Conservation (phyloP, 2,797 vertebrate species). For the Decapterus maruadsi region DNA sequence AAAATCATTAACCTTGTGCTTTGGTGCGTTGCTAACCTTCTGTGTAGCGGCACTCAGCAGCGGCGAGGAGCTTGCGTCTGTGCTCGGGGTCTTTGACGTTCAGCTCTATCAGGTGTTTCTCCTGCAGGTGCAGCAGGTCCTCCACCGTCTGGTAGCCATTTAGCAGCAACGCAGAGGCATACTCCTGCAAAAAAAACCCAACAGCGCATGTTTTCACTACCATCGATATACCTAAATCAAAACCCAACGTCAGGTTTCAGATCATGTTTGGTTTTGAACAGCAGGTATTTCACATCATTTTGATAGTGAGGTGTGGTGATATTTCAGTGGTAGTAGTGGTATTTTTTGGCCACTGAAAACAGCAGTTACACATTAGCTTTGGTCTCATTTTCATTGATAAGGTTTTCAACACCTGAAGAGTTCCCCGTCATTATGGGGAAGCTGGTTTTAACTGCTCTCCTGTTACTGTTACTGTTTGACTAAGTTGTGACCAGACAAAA, state of each 20-base stretch:
- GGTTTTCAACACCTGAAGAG: not conserved
- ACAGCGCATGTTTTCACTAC: constrained; percentile 4
- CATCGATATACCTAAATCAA: not conserved
- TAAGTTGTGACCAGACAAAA: not conserved
- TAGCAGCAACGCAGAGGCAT: constrained; percentile 91
- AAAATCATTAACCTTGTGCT: too few species aligned
- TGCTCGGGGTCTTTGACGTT: constrained; percentile 93
- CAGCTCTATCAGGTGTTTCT: constrained; percentile 95
- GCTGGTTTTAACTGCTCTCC: not conserved
- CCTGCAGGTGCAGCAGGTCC: constrained; percentile 93
- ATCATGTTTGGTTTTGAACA: not conserved
- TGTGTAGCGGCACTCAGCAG: constrained; percentile 88
- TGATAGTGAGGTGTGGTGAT: not conserved
- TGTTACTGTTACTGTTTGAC: not conserved
- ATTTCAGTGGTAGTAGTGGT: not conserved
- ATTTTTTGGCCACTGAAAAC: not conserved
- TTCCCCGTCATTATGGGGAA: not conserved
- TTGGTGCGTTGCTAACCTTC: constrained; percentile 87
- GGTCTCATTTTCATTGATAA: not conserved
- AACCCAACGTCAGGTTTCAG: not conserved
- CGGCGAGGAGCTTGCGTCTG: constrained; percentile 88
- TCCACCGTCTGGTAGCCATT: constrained; percentile 96
- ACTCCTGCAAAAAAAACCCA: constrained; percentile 88
- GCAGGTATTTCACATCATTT: not conserved
- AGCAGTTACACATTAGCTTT: not conserved